Evolutionary conservation across 2,888 invertebrate genomes (phyloP).

Genomic region (Cataglyphis livida): DNA sequence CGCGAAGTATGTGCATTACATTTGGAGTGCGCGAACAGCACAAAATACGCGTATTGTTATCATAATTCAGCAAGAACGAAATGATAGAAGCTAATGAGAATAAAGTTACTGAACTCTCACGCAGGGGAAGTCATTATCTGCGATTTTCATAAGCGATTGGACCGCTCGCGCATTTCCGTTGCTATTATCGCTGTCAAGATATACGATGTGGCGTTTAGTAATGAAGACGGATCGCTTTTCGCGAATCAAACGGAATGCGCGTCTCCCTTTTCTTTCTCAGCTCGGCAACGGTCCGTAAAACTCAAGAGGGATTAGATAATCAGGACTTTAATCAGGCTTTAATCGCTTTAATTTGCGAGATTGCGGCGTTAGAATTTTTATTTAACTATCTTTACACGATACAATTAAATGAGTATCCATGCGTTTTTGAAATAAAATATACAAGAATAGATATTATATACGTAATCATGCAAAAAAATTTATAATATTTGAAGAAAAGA

Average conservation of each 20-base stretch:
- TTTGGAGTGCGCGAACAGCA: background rate
- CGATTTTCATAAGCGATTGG: slow-evolving; percentile 53
- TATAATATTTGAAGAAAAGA: background rate
- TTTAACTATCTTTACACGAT: background rate
- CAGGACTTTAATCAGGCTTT: slow-evolving; percentile 54
- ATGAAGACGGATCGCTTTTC: slow-evolving; percentile 70
- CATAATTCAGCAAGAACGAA: slow-evolving; percentile 28
- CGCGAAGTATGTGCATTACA: background rate
- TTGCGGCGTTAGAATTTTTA: slow-evolving; percentile 23
- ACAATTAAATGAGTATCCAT: background rate
- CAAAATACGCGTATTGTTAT: slow-evolving; percentile 19
- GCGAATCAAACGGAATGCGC: slow-evolving; percentile 62
- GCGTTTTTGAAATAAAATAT: background rate
- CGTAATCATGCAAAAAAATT: background rate
- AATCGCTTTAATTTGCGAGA: slow-evolving; percentile 53
- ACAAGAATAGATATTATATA: background rate
- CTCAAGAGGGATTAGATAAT: slow-evolving; percentile 15
- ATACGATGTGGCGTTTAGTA: slow-evolving; percentile 59
- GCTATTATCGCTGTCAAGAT: slow-evolving; percentile 57
- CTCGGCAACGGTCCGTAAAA: slow-evolving; percentile 16
- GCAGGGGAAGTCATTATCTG: slow-evolving; percentile 31
- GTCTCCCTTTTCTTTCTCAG: slow-evolving; percentile 41
- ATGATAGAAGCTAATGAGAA: slow-evolving; percentile 36
- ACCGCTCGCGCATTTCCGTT: slow-evolving; percentile 52
- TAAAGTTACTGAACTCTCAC: slow-evolving; percentile 17